Evolutionary conservation across 2,888 invertebrate species (phyloP).

Genomic region (Sinhomidia bicolor): DNA sequence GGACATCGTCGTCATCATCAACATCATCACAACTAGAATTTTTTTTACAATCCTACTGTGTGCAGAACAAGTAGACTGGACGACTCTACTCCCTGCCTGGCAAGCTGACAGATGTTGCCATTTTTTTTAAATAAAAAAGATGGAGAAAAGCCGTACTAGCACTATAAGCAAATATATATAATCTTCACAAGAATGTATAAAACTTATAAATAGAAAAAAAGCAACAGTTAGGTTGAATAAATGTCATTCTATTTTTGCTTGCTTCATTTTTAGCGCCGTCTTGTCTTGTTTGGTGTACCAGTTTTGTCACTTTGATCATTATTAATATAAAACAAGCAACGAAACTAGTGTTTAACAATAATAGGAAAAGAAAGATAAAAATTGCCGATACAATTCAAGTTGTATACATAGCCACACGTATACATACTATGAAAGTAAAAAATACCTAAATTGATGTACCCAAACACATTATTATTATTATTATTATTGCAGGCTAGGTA

Average conservation of each 20-base stretch:
- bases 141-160: neutral
- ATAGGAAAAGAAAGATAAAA: neutral
- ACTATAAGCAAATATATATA: too few species aligned
- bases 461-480: neutral
- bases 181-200: neutral
- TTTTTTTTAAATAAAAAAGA: neutral
- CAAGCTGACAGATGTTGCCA: neutral
- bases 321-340: neutral
- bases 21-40: too few species aligned
- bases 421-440: neutral
- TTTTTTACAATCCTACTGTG: neutral
- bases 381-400: neutral
- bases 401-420: neutral
- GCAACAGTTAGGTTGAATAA: conserved; percentile 31
- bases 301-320: conserved; percentile 34
- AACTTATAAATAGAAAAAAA: conserved; percentile 47
- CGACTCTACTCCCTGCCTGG: neutral
- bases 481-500: neutral
- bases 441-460: neutral
- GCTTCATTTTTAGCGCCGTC: conserved; percentile 22
- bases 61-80: conserved; percentile 27
- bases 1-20: too few species aligned
- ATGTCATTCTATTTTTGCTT: conserved; percentile 42
- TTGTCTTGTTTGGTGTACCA: conserved; percentile 39
- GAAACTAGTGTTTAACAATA: neutral